A percentile compares a stretch with the other conserved stretches of the same genome.
Conservation (phyloP, 2,888 invertebrate species). For the Amblyjoppa fuscipennis region DNA sequence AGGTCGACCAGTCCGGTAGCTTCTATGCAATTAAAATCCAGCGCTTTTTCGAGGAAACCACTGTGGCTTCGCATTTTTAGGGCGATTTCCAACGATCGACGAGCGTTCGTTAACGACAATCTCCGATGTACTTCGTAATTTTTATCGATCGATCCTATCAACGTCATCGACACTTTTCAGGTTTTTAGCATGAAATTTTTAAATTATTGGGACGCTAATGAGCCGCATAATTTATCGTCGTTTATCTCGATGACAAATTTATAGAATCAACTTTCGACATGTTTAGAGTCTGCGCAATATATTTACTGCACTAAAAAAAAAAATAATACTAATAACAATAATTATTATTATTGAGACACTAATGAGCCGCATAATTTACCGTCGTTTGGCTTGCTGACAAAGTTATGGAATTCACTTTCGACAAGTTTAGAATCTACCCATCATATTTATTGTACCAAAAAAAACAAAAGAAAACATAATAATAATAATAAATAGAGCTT, state of each 20-base stretch:
- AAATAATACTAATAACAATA: neutral
- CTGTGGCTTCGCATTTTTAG: slow-evolving; percentile 29
- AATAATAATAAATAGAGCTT: neutral
- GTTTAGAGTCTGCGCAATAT: no score
- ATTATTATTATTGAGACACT: no score
- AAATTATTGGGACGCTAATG: neutral
- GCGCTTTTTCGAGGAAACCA: slow-evolving; percentile 15
- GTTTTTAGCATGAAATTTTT: neutral
- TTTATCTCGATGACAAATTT: neutral
- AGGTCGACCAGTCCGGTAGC: slow-evolving; percentile 36
- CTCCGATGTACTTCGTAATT: slow-evolving; percentile 8
- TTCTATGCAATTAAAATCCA: slow-evolving; percentile 46
- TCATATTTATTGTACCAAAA: no score
- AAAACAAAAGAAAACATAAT: no score
- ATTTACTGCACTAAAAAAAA: no score
- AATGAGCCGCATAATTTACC: no score
- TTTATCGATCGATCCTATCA: slow-evolving; percentile 21
- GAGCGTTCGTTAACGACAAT: slow-evolving; percentile 7
- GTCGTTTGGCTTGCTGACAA: neutral
- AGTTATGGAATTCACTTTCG: neutral
- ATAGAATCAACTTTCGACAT: no score
- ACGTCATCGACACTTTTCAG: neutral
- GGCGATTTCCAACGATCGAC: slow-evolving; percentile 32
- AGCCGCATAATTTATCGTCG: neutral
- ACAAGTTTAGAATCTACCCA: no score